Percentiles rank a stretch among this genome's conserved stretches.
Conservation (phyloP, 2,888 invertebrate species). For the Coelogynopora nodosa region DNA sequence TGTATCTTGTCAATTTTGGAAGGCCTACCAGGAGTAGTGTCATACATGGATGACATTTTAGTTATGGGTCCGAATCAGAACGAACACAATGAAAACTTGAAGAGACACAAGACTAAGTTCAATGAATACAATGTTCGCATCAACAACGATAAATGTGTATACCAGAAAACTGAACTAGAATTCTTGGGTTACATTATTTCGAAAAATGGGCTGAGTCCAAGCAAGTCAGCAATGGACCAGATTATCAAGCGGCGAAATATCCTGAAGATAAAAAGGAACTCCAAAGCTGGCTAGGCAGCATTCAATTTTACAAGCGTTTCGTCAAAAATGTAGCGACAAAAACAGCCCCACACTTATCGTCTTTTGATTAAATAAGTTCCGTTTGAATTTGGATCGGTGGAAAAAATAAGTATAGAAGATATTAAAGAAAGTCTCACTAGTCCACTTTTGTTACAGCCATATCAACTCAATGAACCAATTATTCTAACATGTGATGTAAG, state of each 20-base stretch:
- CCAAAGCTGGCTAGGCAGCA: neutral
- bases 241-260: neutral
- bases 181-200: neutral
- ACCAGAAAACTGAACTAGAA: neutral
- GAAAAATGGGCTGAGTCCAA: neutral
- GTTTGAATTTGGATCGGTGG: neutral
- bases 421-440: neutral
- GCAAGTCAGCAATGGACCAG: neutral
- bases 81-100: neutral
- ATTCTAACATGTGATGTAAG: constrained; percentile 9
- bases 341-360: neutral
- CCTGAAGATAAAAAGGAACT: constrained; percentile 6
- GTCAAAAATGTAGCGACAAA: neutral
- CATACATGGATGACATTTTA: no score
- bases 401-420: neutral
- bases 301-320: neutral
- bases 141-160: constrained; percentile 5
- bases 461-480: neutral
- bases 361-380: constrained; percentile 3
- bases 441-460: neutral
- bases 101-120: neutral
- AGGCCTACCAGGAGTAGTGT: neutral
- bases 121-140: neutral
- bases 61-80: neutral
- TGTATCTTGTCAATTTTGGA: neutral